phyloP scores from a whole-genome alignment of 2,113 vertebrate genomes.

The Regulus satrapa region DNA sequence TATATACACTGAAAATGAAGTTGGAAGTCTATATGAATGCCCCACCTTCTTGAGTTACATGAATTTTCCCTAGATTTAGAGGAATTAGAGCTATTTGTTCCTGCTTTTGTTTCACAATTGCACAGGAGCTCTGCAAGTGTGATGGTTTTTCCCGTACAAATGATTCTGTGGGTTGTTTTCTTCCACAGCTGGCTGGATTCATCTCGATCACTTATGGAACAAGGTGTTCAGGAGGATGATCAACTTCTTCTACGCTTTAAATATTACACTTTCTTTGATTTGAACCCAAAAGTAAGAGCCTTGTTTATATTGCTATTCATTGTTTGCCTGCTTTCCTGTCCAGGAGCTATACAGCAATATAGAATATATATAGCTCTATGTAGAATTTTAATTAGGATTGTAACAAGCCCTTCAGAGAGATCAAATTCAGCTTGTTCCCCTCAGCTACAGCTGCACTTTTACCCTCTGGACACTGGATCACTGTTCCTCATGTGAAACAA shows the following conservation, averaged over 20 bases:
- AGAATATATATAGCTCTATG: background rate
- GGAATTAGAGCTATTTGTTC: background rate
- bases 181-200: constrained; percentile 92
- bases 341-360: background rate
- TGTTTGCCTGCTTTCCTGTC: background rate
- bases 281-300: constrained; percentile 92
- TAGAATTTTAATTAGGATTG: background rate
- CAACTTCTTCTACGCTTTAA: constrained; percentile 91
- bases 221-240: constrained; percentile 87
- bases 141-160: background rate
- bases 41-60: background rate
- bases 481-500: background rate
- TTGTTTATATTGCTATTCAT: background rate
- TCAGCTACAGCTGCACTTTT: background rate
- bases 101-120: background rate
- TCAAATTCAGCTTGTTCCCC: background rate
- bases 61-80: background rate
- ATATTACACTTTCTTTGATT: constrained; percentile 96
- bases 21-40: background rate
- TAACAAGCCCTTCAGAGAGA: background rate
- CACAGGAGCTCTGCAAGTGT: background rate
- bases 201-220: constrained; percentile 94
- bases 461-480: background rate
- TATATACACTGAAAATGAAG: background rate
- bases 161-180: constrained; percentile 13